Percentiles rank a stretch among this genome's conserved stretches.
These are phyloP conservation scores for Philonicus albiceps DNA, from an alignment of 2,888 invertebrate genomes.

Conservation along the genomic window DNA sequence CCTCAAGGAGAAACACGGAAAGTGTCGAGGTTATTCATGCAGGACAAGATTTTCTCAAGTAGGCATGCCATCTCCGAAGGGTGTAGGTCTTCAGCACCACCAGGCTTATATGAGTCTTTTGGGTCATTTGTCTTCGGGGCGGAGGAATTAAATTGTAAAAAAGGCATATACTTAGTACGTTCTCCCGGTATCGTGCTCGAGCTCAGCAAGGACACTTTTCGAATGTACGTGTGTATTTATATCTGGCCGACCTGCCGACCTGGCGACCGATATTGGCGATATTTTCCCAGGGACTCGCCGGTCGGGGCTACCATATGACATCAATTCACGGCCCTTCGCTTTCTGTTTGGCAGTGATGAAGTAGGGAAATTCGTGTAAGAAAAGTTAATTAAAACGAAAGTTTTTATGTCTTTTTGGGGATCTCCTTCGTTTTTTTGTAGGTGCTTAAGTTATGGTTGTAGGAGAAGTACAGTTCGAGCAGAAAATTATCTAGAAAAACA, in stretches of 20 bases:
- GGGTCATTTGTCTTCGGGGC: constrained; percentile 2
- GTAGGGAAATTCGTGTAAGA: not conserved
- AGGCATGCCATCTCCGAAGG: constrained; percentile 10
- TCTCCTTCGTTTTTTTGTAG: not conserved
- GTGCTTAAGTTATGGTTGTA: not conserved
- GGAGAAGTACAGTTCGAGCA: not conserved
- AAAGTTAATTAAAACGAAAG: not conserved
- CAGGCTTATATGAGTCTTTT: not conserved
- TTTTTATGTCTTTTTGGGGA: not conserved
- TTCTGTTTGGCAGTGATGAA: not conserved
- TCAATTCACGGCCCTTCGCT: not conserved
- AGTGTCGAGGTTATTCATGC: constrained; percentile 37
- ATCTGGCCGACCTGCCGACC: not conserved
- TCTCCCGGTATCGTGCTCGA: not conserved
- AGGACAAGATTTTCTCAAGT: constrained; percentile 30
- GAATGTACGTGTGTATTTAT: not conserved
- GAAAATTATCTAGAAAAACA: too few relatives aligned
- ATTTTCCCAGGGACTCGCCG: not conserved
- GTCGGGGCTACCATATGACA: not conserved
- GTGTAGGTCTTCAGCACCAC: not conserved
- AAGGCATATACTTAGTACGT: not conserved
- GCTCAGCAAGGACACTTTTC: not conserved
- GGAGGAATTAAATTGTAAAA: not conserved
- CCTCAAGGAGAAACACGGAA: constrained; percentile 26
- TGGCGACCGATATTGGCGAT: not conserved